Evolutionary conservation across 2,113 vertebrate genomes (phyloP), one percentile per base, ranked within the genome.

Genomic region (Laticauda laticaudata): DNA sequence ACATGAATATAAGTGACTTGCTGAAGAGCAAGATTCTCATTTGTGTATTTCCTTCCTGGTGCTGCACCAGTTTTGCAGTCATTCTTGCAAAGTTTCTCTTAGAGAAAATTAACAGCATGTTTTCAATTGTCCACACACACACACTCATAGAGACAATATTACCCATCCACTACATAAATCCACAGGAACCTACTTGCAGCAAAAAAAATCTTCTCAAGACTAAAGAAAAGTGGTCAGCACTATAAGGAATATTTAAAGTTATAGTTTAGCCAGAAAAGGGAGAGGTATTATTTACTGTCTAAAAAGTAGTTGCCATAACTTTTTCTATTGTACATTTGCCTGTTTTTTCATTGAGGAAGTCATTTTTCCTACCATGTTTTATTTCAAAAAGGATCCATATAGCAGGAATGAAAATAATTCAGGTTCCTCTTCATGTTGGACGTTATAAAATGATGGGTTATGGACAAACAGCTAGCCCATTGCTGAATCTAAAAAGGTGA

Each of bases 381-480:
- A 11, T 93, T 95, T 95, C 93, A 85, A 90, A 81, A 94, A 98
- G 97, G 95, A 96, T 98, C 91, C 93, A 29, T 2, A 95, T 97
- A 59, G 96, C 96, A 48, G 97, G 97, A 91, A 95, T 97, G 97
- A 97, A 96, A 92, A 97, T 97, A 91, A 86, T 95, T 12, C 95
- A 94, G 90, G 96, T 96, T 1, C 88, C 97, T 1, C 53, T 95
- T 26, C 86, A 89, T 2, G 89, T 97, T 3, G 97, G 97, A 20
- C 97, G 94, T 91, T 98, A 97, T 94, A 97, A 94, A 94, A 96
- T 96, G 94, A 96, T 97, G 93, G 91, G 95, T 20, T 96, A 96
- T 53, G 92, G 0, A 0, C 57, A 95, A 26, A 88, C 93, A 85
- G n/a, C 4, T 24, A 93, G 95, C 34, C 87, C 14, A 4, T 91